Base-by-base conservation (phyloP, 2,888 invertebrate genomes). In the Rutpela maculata region DNA sequence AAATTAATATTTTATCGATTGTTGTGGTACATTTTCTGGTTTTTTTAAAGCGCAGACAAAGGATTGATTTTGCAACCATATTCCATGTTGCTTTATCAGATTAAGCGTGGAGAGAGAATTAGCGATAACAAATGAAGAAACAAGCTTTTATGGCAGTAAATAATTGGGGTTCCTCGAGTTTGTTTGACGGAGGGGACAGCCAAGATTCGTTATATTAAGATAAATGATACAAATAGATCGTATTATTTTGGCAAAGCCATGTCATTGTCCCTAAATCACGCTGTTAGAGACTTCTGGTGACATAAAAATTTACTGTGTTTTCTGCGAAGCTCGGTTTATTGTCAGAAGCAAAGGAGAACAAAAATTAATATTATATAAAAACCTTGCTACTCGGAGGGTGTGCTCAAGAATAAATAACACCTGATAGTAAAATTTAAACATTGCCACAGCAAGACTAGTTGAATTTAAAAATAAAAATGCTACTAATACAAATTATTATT, bases 101-200 rank as follows among this genome's bases (percentile, higher is more conserved):
- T 81, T 80, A 79, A 80, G 73, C 65, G 78, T 68, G 74, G 76
- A 74, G 78, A 77, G 80, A 76, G 72, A 82, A 82, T 82, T 73
- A 81, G 77, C 76, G 80, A 78, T 82, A 83, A 83, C 82, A 82
- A 83, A 82, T 83, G 81, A 81, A 83, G 81, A 81, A 83, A 82
- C 82, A 81, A 83, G 82, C 82, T 81, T 78, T 80, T 81, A 82
- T 83, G 83, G 78, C 83, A 82, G 81, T 83, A 83, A 83, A 83
- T 83, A 83, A 83, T 83, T 83, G 82, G 82, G 79, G 81, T 80
- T 78, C 76, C 77, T 77, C 75, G 79, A 80, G 77, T 77, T 77
- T 76, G 75, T 78, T 76, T 69, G 77, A 72, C 75, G 68, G 70
- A 77, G 79, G 83, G 83, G 82, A 77, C 80, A 81, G 73, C 78